These are phyloP conservation scores for Hydrophis major DNA, from an alignment of 2,797 vertebrate genomes.

Conservation along the genomic window DNA sequence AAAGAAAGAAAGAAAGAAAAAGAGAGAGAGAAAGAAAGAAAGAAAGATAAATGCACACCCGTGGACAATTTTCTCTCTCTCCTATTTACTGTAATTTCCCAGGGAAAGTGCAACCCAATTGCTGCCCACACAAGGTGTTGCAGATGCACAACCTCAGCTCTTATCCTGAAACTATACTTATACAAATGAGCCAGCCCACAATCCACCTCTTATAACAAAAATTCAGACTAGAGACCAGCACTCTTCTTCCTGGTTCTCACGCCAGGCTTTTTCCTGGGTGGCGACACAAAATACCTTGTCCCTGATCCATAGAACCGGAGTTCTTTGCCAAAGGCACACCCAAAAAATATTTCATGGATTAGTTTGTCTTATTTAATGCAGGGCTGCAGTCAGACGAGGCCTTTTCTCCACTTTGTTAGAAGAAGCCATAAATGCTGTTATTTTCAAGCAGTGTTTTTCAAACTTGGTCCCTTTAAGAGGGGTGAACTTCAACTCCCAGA, in stretches of 20 bases:
- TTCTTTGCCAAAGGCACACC: not conserved
- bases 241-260: fast-evolving
- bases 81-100: not conserved
- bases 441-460: not conserved
- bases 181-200: not conserved
- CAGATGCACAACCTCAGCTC: not conserved
- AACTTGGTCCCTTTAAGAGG: not conserved
- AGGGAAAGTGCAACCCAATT: not conserved
- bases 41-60: not conserved
- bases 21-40: no score
- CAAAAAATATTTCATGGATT: slow-evolving; percentile 2
- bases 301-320: not conserved
- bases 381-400: slow-evolving; percentile 27
- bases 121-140: not conserved
- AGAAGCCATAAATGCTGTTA: not conserved
- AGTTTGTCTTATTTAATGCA: slow-evolving; percentile 51
- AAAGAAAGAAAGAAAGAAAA: no score
- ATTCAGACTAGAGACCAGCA: not conserved
- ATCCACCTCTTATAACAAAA: not conserved
- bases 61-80: not conserved
- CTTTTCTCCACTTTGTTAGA: not conserved
- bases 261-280: not conserved
- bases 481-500: not conserved
- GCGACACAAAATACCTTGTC: not conserved
- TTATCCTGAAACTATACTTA: not conserved